Percentiles rank a stretch among this genome's conserved stretches.
Evolutionary conservation across 2,888 invertebrate species (phyloP).

Genomic region (Anoncus sp.): DNA sequence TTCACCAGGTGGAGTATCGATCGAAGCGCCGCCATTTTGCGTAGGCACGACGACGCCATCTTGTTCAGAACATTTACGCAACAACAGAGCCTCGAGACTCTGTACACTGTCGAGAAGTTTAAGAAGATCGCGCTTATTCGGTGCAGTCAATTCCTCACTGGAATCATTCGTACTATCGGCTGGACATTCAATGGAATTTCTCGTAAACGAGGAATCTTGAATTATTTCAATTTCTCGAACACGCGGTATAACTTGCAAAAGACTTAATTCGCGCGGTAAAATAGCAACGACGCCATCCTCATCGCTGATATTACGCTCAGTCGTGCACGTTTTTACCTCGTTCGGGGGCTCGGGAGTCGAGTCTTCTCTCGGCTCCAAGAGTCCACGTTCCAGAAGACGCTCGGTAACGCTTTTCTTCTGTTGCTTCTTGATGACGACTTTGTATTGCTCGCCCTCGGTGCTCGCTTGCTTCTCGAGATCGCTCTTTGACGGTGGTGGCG

Average conservation of each 20-base stretch:
- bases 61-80: constrained; percentile 49
- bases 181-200: neutral
- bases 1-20: neutral
- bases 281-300: constrained; percentile 19
- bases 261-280: constrained; percentile 29
- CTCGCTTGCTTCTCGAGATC: constrained; percentile 65
- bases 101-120: constrained; percentile 60
- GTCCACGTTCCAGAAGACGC: constrained; percentile 76
- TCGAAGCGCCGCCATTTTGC: constrained; percentile 8
- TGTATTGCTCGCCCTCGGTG: constrained; percentile 73
- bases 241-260: constrained; percentile 54
- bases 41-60: constrained; percentile 41
- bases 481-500: constrained; percentile 84
- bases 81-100: constrained; percentile 57
- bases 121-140: constrained; percentile 51
- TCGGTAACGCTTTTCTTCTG: constrained; percentile 78
- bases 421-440: constrained; percentile 80
- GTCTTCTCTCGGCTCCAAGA: constrained; percentile 75
- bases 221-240: constrained; percentile 44
- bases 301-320: neutral
- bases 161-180: neutral
- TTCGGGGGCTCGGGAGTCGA: constrained; percentile 73
- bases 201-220: neutral
- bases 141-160: constrained; percentile 6
- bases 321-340: constrained; percentile 53